Percentiles rank a stretch among this genome's conserved stretches.
Evolutionary conservation across 2,113 vertebrate species (phyloP).

Genomic region (Ceyx cyanopectus): DNA sequence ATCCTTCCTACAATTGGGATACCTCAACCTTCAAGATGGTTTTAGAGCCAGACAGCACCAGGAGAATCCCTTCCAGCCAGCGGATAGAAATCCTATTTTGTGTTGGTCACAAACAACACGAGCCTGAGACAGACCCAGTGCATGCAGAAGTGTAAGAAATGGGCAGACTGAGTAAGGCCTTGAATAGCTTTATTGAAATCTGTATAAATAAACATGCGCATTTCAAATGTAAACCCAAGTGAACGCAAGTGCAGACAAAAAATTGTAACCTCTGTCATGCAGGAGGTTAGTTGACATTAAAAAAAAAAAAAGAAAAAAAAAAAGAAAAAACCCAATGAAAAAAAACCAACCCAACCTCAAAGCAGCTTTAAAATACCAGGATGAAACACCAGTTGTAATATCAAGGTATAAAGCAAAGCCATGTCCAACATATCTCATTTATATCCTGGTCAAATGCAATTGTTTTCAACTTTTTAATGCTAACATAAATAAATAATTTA

Average conservation of each 20-base stretch:
- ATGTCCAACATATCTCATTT: slow-evolving; percentile 81
- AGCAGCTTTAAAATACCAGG: slow-evolving; percentile 90
- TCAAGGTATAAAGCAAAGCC: slow-evolving; percentile 85
- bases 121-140: too few species aligned
- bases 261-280: slow-evolving; percentile 95
- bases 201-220: slow-evolving; percentile 99
- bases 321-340: background rate
- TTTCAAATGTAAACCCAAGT: slow-evolving; percentile 99
- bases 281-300: slow-evolving; percentile 90
- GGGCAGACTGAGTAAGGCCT: slow-evolving; percentile 84
- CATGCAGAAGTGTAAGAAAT: slow-evolving; percentile 51
- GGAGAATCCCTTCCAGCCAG: background rate
- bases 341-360: slow-evolving; percentile 14
- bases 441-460: slow-evolving; percentile 92
- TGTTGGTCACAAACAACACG: background rate
- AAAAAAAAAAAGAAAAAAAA: slow-evolving; percentile 60
- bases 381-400: slow-evolving; percentile 88
- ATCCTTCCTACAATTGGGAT: too few species aligned
- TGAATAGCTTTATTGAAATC: slow-evolving; percentile 99
- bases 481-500: slow-evolving; percentile 99
- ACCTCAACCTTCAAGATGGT: background rate
- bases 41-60: background rate
- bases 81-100: background rate
- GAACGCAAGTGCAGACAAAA: slow-evolving; percentile 99
- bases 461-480: slow-evolving; percentile 87